A percentile compares a stretch with the other conserved stretches of the same genome.
phyloP scores from a whole-genome alignment of 1,140 invertebrate genomes.

The Apis cerana region DNA sequence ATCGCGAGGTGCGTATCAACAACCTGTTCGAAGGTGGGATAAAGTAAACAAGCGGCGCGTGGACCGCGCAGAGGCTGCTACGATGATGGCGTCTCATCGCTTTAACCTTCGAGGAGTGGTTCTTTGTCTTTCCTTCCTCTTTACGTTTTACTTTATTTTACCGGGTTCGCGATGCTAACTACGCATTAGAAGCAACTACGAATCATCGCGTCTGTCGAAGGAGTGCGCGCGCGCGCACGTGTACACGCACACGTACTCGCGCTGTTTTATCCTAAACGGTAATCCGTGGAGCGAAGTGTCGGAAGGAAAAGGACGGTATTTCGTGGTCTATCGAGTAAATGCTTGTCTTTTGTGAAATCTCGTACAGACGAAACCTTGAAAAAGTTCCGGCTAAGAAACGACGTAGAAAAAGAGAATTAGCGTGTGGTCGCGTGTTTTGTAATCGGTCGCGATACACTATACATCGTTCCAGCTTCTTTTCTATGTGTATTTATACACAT shows the following conservation, averaged over 20 bases:
- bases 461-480: slow-evolving; percentile 12
- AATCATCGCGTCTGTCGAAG: slow-evolving; percentile 14
- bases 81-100: slow-evolving; percentile 13
- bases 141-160: not conserved
- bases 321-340: not conserved
- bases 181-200: slow-evolving; percentile 2
- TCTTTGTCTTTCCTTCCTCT: not conserved
- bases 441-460: slow-evolving; percentile 8
- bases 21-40: slow-evolving; percentile 56
- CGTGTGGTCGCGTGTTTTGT: slow-evolving; percentile 29
- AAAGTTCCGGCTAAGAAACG: slow-evolving; percentile 11
- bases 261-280: slow-evolving; percentile 25
- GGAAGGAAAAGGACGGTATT: slow-evolving; percentile 16
- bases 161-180: not conserved
- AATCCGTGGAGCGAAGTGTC: not conserved
- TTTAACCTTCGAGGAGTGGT: slow-evolving; percentile 22
- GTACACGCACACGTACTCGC: not conserved
- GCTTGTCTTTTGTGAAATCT: slow-evolving; percentile 27
- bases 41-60: slow-evolving; percentile 51
- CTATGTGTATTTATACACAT: too few relatives aligned
- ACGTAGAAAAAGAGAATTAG: slow-evolving; percentile 24
- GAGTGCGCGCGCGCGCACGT: not conserved
- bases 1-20: slow-evolving; percentile 28
- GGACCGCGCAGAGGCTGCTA: not conserved
- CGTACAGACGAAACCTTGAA: slow-evolving; percentile 6